Base-by-base conservation (phyloP, 2,888 invertebrate genomes). In the Antheraea assamensis region DNA sequence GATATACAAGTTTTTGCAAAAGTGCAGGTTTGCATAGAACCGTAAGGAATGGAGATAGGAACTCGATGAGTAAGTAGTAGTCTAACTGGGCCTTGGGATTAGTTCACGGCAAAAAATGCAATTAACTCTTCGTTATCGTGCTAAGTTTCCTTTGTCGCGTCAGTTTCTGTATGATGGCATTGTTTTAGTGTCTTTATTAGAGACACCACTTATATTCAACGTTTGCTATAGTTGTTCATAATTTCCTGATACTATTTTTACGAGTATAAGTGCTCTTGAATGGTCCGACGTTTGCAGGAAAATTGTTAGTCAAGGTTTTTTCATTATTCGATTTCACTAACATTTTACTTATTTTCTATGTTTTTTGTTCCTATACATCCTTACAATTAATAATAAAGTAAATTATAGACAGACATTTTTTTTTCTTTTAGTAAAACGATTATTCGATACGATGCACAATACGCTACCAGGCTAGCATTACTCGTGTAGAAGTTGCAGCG, bases 101-200 rank as follows among this genome's bases (percentile, higher is more conserved):
- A 92, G 91, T 90, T 89, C 90, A 88, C 90, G 85, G 91, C 85
- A 93, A 93, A 94, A 93, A 93, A 86, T 87, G 90, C 88, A 94
- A 93, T 94, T 93, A 93, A 87, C 84, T 85, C 87, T 88, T 88
- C 88, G 88, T 85, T 87, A 89, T 88, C 87, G 87, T 86, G 86
- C 86, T 88, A 89, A 90, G 92, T 89, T 89, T 89, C 89, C 92
- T 93, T 93, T 93, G 94, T 94, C 92, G 92, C 87, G 91, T 84
- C 85, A 91, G 83, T 85, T 85, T 83, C 84, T 61, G 61, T 85
- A 83, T 86, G 85, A 84, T 87, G 87, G 88, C 91, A 94, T 94
- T 93, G 94, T 94, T 91, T 92, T 89, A 86, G 87, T 85, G 84
- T 88, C 89, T 92, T 91, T 90, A 90, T 90, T 89, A 88, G 87